A percentile compares a stretch with the other conserved stretches of the same genome.
phyloP scores from a whole-genome alignment of 2,797 vertebrate genomes.

The Uromys caudimaculatus region DNA sequence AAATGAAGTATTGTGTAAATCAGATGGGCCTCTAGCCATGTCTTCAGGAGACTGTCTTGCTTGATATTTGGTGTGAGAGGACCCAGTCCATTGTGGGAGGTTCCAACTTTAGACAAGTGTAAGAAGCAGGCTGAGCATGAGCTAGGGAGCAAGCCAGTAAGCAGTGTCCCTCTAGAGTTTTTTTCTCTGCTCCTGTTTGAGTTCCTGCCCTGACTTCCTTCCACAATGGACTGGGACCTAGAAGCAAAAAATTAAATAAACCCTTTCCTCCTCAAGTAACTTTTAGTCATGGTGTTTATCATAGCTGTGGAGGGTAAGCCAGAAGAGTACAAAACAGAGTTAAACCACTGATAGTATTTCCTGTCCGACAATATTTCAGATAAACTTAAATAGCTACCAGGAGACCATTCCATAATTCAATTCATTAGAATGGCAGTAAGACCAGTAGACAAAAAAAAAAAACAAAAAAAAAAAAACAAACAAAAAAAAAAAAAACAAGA shows the following conservation, averaged over 20 bases:
- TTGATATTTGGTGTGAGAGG: not conserved
- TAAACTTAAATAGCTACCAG: not conserved
- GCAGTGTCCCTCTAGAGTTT: not conserved
- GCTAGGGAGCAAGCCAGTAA: not conserved
- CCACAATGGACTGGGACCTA: not conserved
- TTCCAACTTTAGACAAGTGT: not conserved
- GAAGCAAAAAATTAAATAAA: not conserved
- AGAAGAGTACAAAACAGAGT: not conserved
- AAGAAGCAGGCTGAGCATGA: not conserved
- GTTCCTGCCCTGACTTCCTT: not conserved
- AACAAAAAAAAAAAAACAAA: no score
- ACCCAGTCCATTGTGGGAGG: not conserved
- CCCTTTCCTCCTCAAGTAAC: not conserved
- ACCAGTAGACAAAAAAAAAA: slow-evolving; percentile 35
- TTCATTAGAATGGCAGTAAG: not conserved
- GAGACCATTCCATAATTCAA: slow-evolving; percentile 8
- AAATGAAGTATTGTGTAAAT: not conserved
- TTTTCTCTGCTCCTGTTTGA: not conserved
- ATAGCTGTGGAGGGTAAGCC: not conserved
- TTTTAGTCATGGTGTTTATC: not conserved
- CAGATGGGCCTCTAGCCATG: not conserved
- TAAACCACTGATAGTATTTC: not conserved
- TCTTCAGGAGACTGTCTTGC: not conserved
- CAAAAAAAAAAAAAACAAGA: no score
- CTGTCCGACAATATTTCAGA: slow-evolving; percentile 1